Percentiles rank a stretch among this genome's conserved stretches.
phyloP scores from a whole-genome alignment of 2,797 vertebrate species.

The Hylomyscus alleni region DNA sequence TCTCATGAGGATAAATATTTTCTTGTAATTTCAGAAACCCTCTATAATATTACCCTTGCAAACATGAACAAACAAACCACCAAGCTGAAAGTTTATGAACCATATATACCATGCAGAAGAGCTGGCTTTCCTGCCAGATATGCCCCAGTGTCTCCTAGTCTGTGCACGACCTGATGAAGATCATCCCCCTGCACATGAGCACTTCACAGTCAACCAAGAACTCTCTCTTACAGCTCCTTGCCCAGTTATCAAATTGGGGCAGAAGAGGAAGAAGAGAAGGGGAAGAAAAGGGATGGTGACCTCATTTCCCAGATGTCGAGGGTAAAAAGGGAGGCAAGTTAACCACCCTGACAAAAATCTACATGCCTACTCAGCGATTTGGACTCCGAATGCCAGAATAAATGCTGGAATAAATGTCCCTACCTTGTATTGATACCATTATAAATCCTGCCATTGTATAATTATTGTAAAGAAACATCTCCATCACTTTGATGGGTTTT shows the following conservation, averaged over 20 bases:
- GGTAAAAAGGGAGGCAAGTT: not conserved
- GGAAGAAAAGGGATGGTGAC: not conserved
- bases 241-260: not conserved
- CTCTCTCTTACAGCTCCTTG: not conserved
- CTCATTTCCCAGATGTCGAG: not conserved
- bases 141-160: accelerated
- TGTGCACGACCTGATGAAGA: not conserved
- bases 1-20: not conserved
- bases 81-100: not conserved
- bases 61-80: not conserved
- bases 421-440: not conserved
- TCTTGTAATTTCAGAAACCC: not conserved
- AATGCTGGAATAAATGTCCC: not conserved
- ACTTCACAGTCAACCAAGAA: not conserved
- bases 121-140: not conserved
- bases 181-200: not conserved
- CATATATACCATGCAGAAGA: not conserved
- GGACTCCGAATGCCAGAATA: not conserved
- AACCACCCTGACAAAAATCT: not conserved
- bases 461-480: not conserved
- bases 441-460: not conserved
- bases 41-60: not conserved
- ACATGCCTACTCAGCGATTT: not conserved
- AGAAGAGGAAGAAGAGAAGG: not conserved
- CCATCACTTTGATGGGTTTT: not conserved